Base-by-base conservation (phyloP, 2,113 vertebrate genomes). In the Oryzias melastigma region DNA sequence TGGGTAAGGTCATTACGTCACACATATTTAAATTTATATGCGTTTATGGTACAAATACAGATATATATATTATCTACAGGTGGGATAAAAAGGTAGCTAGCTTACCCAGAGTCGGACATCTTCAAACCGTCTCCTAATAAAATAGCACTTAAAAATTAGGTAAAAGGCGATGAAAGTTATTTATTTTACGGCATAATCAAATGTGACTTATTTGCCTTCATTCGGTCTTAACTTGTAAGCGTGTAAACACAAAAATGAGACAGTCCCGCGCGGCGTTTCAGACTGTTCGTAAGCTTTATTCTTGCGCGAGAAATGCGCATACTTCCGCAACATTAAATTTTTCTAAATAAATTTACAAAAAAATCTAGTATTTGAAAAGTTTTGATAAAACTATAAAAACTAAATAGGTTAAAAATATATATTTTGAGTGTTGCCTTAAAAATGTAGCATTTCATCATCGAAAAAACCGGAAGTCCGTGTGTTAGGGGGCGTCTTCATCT, bases 71-170 rank as follows among this genome's bases (percentile, higher is more conserved):
- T 0, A 59, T 25, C 3, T 57, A 12, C 47, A 63, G 4, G 12
- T 16, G 17, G 35, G 16, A 3, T 29, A 22, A 19, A 10, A 2
- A 5, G 19, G 35, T 35, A 12, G 40, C 14, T 41, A 66, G 73
- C 87, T 88, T 77, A 92, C 91, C 88, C 81, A 20, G 59, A 47
- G n/a, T 91, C 90, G 25, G 88, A 78, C 91, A 92, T 92, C 41
- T 62, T 83, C 44, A 20, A 17, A 27, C n/a, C 16, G 8, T 14
- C 52, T 16, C 14, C 8, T 44, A 46, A 25, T 16, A 15, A 42
- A n/a, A 56, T 24, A 22, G 49, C 12, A 45, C 3, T 1, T 5
- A 16, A 4, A 17, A 7, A 4, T 6, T 5, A 20, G 19, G 25
- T 7, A 42, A 22, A 68, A 17, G 0, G 14, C 6, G 3, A 14